phyloP scores from a whole-genome alignment of 2,797 vertebrate species.

The Meriones psammophilus region DNA sequence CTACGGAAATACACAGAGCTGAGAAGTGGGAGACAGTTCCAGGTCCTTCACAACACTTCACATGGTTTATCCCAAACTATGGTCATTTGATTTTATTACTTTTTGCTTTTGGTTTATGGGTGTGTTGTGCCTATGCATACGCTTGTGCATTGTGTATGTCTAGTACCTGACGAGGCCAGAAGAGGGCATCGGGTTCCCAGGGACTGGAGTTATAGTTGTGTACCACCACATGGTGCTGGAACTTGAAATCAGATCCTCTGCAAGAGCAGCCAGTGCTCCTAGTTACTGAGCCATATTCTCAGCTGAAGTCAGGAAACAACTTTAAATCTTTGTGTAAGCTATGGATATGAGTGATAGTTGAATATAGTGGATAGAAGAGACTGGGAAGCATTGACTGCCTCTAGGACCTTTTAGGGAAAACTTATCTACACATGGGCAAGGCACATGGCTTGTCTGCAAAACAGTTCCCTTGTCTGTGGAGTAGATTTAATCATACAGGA shows the following conservation, averaged over 20 bases:
- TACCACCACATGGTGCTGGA: neutral
- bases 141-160: too few relatives aligned
- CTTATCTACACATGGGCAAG: neutral
- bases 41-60: neutral
- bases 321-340: neutral
- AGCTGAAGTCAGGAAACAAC: neutral
- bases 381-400: neutral
- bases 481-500: neutral
- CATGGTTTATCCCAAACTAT: neutral
- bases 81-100: neutral
- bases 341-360: neutral
- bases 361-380: slow-evolving; percentile 14
- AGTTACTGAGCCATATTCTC: neutral
- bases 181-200: neutral
- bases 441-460: neutral
- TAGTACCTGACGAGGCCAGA: neutral
- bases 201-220: neutral
- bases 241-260: neutral
- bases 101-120: neutral
- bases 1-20: neutral
- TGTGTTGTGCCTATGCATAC: neutral
- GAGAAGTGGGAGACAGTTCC: neutral
- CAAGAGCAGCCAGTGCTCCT: neutral
- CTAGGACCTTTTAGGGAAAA: neutral
- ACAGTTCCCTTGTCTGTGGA: slow-evolving; percentile 51